A percentile compares a stretch with the other conserved stretches of the same genome.
Conservation (phyloP, 1,140 invertebrate genomes). For the Ptiloglossa arizonensis region DNA sequence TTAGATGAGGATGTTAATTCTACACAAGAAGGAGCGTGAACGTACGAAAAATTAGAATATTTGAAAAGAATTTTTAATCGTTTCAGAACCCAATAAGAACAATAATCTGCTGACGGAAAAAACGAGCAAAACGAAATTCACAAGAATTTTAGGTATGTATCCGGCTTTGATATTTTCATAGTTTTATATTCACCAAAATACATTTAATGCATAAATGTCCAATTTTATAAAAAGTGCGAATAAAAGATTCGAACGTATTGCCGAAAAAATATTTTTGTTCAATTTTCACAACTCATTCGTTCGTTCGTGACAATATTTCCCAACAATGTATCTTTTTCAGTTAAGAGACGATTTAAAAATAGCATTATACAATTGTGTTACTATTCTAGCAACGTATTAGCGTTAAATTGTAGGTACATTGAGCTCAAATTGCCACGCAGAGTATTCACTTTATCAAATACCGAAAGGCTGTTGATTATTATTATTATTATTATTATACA, state of each 20-base stretch:
- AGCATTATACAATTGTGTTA: neutral
- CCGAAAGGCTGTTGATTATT: neutral
- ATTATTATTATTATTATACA: slow-evolving; percentile 9
- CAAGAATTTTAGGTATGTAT: slow-evolving; percentile 27
- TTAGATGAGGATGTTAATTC: neutral
- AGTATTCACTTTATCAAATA: neutral
- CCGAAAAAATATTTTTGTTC: neutral
- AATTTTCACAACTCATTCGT: neutral
- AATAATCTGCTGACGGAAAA: slow-evolving; percentile 2
- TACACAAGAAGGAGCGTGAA: neutral
- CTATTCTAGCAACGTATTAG: neutral
- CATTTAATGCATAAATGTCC: neutral
- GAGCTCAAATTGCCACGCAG: neutral
- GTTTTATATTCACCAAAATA: no score
- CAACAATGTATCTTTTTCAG: neutral
- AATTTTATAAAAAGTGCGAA: neutral
- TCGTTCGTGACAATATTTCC: neutral
- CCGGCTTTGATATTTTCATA: neutral
- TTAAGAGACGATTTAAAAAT: neutral
- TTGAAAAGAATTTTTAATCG: neutral
- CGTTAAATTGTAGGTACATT: neutral
- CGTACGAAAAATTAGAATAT: neutral
- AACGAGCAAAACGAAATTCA: slow-evolving; percentile 33
- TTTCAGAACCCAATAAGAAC: slow-evolving; percentile 7
- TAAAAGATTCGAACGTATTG: neutral